A percentile compares a stretch with the other conserved stretches of the same genome.
These are phyloP conservation scores for Drosophila arawakana DNA, from an alignment of 1,140 invertebrate species.

Conservation along the genomic window DNA sequence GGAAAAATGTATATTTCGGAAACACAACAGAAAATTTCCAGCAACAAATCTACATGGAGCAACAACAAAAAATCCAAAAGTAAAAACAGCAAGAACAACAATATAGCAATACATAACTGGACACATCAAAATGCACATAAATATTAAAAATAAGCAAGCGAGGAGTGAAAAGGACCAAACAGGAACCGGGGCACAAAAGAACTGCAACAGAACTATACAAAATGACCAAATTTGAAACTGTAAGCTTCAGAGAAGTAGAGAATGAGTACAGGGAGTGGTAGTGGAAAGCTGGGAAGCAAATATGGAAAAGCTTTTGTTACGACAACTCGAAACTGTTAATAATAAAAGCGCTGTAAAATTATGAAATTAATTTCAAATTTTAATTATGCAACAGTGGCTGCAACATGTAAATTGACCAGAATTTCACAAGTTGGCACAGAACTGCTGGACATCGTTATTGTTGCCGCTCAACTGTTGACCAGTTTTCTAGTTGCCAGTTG, in stretches of 20 bases:
- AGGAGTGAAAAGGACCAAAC: conserved; percentile 47
- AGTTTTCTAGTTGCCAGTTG: not conserved
- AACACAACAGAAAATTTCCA: conserved; percentile 48
- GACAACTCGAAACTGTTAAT: conserved; percentile 64
- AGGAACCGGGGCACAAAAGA: conserved; percentile 55
- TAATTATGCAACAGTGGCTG: conserved; percentile 78
- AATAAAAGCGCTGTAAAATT: conserved; percentile 71
- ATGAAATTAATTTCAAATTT: conserved; percentile 81
- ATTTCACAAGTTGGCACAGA: conserved; percentile 32
- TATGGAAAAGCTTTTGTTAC: conserved; percentile 61
- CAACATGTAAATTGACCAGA: conserved; percentile 67
- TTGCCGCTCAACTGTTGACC: conserved; percentile 2
- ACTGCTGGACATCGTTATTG: not conserved
- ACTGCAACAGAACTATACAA: conserved; percentile 39
- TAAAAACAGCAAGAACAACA: conserved; percentile 31
- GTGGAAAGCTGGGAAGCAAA: conserved; percentile 15
- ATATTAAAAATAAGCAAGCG: conserved; percentile 75
- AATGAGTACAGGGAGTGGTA: not conserved
- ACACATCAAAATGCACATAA: conserved; percentile 82
- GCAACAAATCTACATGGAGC: conserved; percentile 48
- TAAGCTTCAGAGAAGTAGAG: conserved; percentile 16
- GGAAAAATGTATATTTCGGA: conserved; percentile 39
- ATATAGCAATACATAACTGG: conserved; percentile 46
- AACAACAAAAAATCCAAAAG: conserved; percentile 13
- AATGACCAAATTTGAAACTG: conserved; percentile 33